Evolutionary conservation across 35 echinoderm and acorn worm species (phyloP).

Genomic region (Acanthaster planci): DNA sequence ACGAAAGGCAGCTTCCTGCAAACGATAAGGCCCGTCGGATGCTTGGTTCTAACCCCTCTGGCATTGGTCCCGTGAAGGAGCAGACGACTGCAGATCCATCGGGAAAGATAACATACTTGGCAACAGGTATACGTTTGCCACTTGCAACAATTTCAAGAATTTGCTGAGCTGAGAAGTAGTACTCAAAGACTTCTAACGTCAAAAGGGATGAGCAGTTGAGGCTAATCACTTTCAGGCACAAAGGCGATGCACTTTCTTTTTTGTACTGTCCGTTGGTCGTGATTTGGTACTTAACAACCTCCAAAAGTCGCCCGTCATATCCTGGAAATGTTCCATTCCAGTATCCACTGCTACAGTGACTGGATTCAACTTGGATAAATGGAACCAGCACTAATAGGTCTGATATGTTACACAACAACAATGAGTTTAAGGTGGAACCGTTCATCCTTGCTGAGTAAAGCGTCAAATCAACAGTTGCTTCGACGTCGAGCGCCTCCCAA

Average conservation of each 20-base stretch:
- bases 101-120: slow-evolving; percentile 2
- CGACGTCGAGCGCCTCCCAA: background rate
- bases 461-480: background rate
- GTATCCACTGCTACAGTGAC: background rate
- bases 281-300: background rate
- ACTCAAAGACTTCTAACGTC: background rate
- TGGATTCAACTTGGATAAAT: background rate
- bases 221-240: background rate
- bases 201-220: slow-evolving; percentile 5
- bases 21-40: slow-evolving; percentile 12
- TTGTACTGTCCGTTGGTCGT: background rate
- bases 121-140: background rate
- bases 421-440: background rate
- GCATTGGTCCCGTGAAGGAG: background rate
- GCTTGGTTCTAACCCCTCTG: background rate
- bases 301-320: background rate
- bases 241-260: background rate
- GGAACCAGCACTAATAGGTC: background rate
- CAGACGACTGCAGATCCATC: slow-evolving; percentile 3
- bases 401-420: background rate
- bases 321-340: background rate
- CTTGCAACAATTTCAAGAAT: background rate
- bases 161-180: background rate
- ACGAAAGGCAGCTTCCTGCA: slow-evolving; percentile 13
- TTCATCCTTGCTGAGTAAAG: background rate